phyloP scores from a whole-genome alignment of 2,888 invertebrate species.

The Cephus pygmeus region DNA sequence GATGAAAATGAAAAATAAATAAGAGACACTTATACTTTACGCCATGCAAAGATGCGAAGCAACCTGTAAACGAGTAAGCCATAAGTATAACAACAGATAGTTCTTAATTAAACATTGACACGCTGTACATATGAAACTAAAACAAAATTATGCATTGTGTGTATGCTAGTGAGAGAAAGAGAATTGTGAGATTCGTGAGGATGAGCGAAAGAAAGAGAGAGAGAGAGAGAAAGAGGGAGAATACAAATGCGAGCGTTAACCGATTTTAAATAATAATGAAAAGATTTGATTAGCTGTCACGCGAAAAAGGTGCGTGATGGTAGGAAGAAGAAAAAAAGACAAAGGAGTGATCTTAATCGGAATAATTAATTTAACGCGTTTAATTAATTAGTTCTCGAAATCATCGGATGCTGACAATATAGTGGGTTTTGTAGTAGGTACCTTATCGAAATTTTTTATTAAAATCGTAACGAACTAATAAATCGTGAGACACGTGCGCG shows the following conservation, averaged over 20 bases:
- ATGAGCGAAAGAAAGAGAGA: conserved; percentile 14
- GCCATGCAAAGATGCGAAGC: not conserved
- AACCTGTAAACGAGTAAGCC: conserved; percentile 9
- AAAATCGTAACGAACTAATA: not conserved
- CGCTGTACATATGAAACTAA: conserved; percentile 19
- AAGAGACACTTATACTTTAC: conserved; percentile 8
- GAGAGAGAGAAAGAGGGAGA: conserved; percentile 10
- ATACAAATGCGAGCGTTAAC: conserved; percentile 13
- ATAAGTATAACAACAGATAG: conserved; percentile 16
- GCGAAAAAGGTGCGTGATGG: not conserved
- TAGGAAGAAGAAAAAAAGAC: not conserved
- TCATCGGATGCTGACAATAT: conserved; percentile 23
- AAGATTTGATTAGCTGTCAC: conserved; percentile 17
- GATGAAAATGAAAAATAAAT: conserved; percentile 1
- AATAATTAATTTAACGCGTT: not conserved
- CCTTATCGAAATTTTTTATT: not conserved
- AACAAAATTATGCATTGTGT: not conserved
- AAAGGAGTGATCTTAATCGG: not conserved
- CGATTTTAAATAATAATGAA: conserved; percentile 12
- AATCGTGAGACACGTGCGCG: not conserved
- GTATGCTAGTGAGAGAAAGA: conserved; percentile 12
- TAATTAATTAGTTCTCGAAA: not conserved
- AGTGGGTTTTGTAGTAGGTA: conserved; percentile 10
- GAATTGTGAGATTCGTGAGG: conserved; percentile 4
- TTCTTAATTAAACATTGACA: conserved; percentile 12